Evolutionary conservation across 2,797 vertebrate species (phyloP).

Genomic region (Lemur catta): DNA sequence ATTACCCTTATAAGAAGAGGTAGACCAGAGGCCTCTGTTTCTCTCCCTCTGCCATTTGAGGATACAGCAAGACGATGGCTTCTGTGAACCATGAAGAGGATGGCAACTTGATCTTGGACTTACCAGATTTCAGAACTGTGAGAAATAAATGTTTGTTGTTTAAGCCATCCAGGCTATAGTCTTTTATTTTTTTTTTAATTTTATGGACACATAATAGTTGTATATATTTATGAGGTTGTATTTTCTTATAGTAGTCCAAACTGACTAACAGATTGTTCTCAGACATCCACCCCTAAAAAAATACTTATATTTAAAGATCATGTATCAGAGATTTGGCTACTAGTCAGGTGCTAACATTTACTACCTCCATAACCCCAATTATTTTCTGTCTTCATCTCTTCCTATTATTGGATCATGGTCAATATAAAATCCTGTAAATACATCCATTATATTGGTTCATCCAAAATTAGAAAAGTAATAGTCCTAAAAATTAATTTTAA

Average conservation of each 20-base stretch:
- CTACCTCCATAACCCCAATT: not conserved
- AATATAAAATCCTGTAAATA: not conserved
- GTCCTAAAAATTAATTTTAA: not conserved
- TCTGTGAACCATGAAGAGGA: not conserved
- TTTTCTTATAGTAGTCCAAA: not conserved
- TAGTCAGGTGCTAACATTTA: not conserved
- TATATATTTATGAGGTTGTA: not conserved
- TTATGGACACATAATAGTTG: not conserved
- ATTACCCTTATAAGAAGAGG: not conserved
- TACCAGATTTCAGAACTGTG: not conserved
- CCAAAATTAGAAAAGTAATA: not conserved
- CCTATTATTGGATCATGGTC: not conserved
- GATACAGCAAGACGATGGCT: not conserved
- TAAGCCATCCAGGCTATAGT: not conserved
- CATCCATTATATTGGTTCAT: not conserved
- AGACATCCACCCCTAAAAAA: not conserved
- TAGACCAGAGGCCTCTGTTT: not conserved
- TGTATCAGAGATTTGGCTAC: not conserved
- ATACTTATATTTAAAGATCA: not conserved
- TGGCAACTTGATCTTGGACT: not conserved
- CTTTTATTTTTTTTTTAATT: not conserved
- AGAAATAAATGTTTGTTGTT: not conserved
- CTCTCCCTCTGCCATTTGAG: not conserved
- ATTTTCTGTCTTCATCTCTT: not conserved
- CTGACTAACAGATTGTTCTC: not conserved